phyloP scores from a whole-genome alignment of 2,888 invertebrate genomes.

The Cartodere bifasciata region DNA sequence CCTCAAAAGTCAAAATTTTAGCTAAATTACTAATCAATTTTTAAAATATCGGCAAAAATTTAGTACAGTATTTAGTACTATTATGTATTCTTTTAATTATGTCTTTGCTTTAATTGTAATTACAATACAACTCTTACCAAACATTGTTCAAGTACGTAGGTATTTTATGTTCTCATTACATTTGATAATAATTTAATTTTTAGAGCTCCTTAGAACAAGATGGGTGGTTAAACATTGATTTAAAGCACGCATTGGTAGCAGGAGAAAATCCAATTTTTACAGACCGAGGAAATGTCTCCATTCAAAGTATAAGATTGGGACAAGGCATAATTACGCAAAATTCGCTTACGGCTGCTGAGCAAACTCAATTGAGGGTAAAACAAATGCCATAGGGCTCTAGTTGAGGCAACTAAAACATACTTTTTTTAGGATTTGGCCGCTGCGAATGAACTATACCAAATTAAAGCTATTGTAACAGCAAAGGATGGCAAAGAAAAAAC shows the following conservation, averaged over 20 bases:
- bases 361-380: slow-evolving; percentile 44
- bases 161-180: too few relatives aligned
- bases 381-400: too few relatives aligned
- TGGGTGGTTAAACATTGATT: slow-evolving; percentile 56
- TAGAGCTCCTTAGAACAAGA: slow-evolving; percentile 59
- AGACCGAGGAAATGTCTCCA: slow-evolving; percentile 54
- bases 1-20: too few relatives aligned
- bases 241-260: slow-evolving; percentile 48
- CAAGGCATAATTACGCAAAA: slow-evolving; percentile 50
- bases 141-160: too few relatives aligned
- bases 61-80: too few relatives aligned
- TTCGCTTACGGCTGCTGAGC: slow-evolving; percentile 41
- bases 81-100: too few relatives aligned
- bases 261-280: slow-evolving; percentile 43
- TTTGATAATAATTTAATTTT: too few relatives aligned
- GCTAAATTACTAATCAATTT: too few relatives aligned
- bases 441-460: slow-evolving; percentile 59
- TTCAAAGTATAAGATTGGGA: slow-evolving; percentile 57
- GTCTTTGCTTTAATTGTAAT: too few relatives aligned
- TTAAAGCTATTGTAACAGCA: slow-evolving; percentile 54
- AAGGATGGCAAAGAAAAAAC: slow-evolving; percentile 52
- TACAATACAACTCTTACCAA: too few relatives aligned
- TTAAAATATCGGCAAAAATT: too few relatives aligned
- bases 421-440: slow-evolving; percentile 47
- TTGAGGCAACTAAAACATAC: too few relatives aligned